Conservation (phyloP, 2,113 vertebrate genomes). For the Oophaga pumilio region DNA sequence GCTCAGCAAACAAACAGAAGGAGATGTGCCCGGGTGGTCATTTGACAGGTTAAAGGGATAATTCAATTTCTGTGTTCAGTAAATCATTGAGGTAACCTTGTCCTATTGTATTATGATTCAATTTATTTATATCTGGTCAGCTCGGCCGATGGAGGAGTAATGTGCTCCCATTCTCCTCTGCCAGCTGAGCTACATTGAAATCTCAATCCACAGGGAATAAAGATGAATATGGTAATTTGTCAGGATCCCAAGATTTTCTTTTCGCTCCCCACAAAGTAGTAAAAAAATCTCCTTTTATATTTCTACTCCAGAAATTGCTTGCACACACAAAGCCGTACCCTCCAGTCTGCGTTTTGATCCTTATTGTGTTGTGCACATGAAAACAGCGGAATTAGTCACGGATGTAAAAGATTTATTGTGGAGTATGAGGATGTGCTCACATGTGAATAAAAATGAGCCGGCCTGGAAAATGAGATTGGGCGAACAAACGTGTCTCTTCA, state of each 20-base stretch:
- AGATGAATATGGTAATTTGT: slow-evolving; percentile 42
- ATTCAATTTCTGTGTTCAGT: slow-evolving; percentile 48
- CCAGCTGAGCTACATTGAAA: slow-evolving; percentile 55
- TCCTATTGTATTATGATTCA: slow-evolving; percentile 4
- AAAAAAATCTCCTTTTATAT: slow-evolving; percentile 16
- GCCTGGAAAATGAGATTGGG: slow-evolving; percentile 28
- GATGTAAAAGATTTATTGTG: slow-evolving; percentile 54
- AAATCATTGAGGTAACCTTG: slow-evolving; percentile 55
- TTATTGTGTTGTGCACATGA: slow-evolving; percentile 50
- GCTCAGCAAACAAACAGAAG: slow-evolving; percentile 10
- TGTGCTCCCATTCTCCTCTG: background rate
- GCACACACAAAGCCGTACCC: slow-evolving; percentile 30
- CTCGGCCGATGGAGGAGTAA: slow-evolving; percentile 11
- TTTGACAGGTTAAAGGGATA: slow-evolving; percentile 53
- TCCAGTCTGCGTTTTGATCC: slow-evolving; percentile 28
- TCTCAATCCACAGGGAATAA: slow-evolving; percentile 31
- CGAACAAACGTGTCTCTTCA: slow-evolving; percentile 42
- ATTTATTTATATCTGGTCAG: slow-evolving; percentile 53
- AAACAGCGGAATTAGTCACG: slow-evolving; percentile 53
- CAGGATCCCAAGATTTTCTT: slow-evolving; percentile 25
- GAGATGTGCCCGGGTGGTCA: slow-evolving; percentile 36
- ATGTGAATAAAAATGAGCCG: slow-evolving; percentile 51
- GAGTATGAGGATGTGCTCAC: slow-evolving; percentile 40
- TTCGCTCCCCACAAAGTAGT: slow-evolving; percentile 40
- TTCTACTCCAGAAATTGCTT: slow-evolving; percentile 51